Evolutionary conservation across 2,797 vertebrate genomes (phyloP), one percentile per base, ranked within the genome.

Genomic region (Anabas testudineus): DNA sequence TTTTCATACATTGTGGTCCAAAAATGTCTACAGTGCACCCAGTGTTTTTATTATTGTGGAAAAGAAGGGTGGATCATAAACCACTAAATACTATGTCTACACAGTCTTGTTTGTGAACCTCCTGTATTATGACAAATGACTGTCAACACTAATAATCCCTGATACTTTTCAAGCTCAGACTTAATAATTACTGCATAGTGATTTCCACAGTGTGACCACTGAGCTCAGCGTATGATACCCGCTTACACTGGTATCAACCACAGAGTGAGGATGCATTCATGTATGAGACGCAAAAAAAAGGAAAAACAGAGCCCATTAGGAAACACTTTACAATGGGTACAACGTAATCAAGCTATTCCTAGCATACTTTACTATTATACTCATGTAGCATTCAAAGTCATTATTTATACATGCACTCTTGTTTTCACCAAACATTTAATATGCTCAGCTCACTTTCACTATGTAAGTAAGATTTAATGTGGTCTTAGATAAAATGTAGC

Each of bases 391-490:
- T 71, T 52, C 53, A 3, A 36, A 43, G 30, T 58, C 0, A 69
- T 71, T 5, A 62, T 71, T 68, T 46, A 77, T 77, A 28, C 26
- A 74, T 72, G 34, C 28, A 34, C 14, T 16, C 15, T 26, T 52
- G 26, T 55, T 49, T 51, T 52, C 48, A 37, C 22, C 16, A 67
- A 53, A 22, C 19, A 72, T 15, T 18, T 37, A 28, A 52, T 4
- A 39, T 19, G 30, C 22, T 52, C 43, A 14, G 24, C 0, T 6
- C 4, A 37, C 18, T 58, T 30, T 58, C 10, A 16, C 45, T 30
- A 12, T 47, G 6, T 54, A 48, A 69, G 19, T 59, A 36, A 61
- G 75, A 49, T 42, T 34, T 49, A 19, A 47, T 12, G 26, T n/a
- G 10, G 46, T 5, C 9, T 30, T 55, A 21, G 2, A 12, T 36